Base-by-base conservation (phyloP, 2,888 invertebrate genomes). In the Unio delphinus region DNA sequence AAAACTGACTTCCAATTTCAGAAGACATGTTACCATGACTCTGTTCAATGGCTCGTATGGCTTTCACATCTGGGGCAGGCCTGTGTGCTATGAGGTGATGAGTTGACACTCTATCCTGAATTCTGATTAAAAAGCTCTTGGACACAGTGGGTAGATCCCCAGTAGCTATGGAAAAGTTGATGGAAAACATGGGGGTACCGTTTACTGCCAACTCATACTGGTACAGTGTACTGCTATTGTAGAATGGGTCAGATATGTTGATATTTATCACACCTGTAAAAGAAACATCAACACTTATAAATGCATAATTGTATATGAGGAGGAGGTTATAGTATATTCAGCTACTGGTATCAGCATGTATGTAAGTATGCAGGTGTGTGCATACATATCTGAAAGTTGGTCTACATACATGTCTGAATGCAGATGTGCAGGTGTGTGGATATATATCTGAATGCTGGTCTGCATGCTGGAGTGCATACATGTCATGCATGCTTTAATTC, bases 231-330 rank as follows among this genome's bases (percentile, higher is more conserved):
- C 75, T 64, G 7, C 73, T 67, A 1, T 82, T 79, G 70, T 87
- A 87, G 54, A 68, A 73, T 0, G 87, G 83, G 70, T 88, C 87
- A 17, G 81, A 80, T 17, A 89, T 76, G 56, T 81, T 80, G 30
- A 89, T 70, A 54, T 75, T 76, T 34, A 89, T 79, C 63, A 85
- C 83, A 61, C 88, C 89, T 88, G 81, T 0, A 72, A 75, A 60
- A 45, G 45, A 45, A 15, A 45, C 2, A 45, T 45, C 15, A 45
- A 11, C 15, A 45, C 15, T 15, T 45, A 15, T 45, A 45, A 45
- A 45, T 45, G 11, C 45, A 45, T 45, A 45, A 45, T 45, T 45
- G 45, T 45, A 45, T 15, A 11, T 45, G 15, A 15, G 11, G 3
- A 45, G 15, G 11, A 45, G 11, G 34, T 3, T 15, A 45, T 3